Evolutionary conservation across 1,140 invertebrate species (phyloP).

Genomic region (Dendrolimus kikuchii): DNA sequence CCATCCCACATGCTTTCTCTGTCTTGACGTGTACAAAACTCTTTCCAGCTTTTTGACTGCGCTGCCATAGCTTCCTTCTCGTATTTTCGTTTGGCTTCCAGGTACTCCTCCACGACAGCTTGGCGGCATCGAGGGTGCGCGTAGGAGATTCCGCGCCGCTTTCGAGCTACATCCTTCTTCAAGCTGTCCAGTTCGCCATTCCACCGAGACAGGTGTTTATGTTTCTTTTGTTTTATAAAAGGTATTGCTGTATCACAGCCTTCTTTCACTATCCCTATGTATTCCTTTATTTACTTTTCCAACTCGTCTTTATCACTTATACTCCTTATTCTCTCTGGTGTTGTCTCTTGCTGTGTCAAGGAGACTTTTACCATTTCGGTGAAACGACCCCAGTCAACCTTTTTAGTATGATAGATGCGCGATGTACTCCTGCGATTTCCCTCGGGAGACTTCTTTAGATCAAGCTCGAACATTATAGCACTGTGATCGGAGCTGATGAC

Average conservation of each 20-base stretch:
- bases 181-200: background rate
- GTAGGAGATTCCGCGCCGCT: background rate
- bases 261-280: background rate
- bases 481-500: background rate
- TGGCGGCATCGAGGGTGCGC: background rate
- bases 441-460: background rate
- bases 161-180: background rate
- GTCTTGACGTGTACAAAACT: background rate
- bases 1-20: too few species aligned
- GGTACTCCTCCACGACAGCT: background rate
- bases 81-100: background rate
- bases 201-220: background rate
- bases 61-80: background rate
- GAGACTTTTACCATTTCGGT: background rate
- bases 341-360: background rate
- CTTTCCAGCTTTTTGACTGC: background rate
- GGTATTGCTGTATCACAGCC: background rate
- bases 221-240: background rate
- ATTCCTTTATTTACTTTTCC: background rate
- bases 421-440: background rate
- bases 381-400: background rate
- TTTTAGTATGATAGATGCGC: background rate
- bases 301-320: background rate
- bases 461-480: background rate
- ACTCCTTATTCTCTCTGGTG: background rate